A percentile compares a stretch with the other conserved stretches of the same genome.
Evolutionary conservation across 2,113 vertebrate species (phyloP).

Genomic region (Xiphias gladius): DNA sequence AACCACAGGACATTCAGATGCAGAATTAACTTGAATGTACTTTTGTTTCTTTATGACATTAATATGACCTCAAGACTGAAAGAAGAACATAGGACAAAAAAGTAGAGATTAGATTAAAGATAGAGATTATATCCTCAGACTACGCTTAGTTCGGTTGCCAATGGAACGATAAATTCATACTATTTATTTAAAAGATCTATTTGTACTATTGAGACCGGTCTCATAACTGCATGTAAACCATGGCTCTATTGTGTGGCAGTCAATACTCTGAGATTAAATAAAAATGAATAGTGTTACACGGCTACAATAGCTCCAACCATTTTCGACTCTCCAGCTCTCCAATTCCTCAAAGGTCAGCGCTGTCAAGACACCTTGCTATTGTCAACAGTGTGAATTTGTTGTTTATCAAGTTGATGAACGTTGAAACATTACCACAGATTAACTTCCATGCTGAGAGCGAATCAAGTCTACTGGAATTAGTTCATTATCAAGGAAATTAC

Average conservation of each 20-base stretch:
- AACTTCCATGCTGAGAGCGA: not conserved
- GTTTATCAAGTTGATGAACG: not conserved
- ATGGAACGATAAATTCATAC: not conserved
- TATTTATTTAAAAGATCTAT: not conserved
- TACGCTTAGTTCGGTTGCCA: not conserved
- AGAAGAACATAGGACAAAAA: not conserved
- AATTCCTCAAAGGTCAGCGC: not conserved
- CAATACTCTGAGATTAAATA: not conserved
- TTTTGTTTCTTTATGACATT: no score
- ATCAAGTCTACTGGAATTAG: not conserved
- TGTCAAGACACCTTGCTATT: not conserved
- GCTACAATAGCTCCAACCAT: not conserved
- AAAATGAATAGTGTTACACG: not conserved
- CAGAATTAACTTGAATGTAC: no score
- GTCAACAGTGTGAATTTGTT: not conserved
- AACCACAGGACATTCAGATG: not conserved
- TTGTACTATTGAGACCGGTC: not conserved
- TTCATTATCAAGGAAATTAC: not conserved
- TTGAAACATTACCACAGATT: no score
- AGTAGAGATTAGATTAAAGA: not conserved
- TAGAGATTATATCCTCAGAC: no score
- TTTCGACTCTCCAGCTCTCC: not conserved
- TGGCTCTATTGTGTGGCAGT: no score
- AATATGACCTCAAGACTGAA: no score
- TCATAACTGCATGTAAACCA: no score